phyloP scores from a whole-genome alignment of 2,888 invertebrate genomes.

The Altica lythri region DNA sequence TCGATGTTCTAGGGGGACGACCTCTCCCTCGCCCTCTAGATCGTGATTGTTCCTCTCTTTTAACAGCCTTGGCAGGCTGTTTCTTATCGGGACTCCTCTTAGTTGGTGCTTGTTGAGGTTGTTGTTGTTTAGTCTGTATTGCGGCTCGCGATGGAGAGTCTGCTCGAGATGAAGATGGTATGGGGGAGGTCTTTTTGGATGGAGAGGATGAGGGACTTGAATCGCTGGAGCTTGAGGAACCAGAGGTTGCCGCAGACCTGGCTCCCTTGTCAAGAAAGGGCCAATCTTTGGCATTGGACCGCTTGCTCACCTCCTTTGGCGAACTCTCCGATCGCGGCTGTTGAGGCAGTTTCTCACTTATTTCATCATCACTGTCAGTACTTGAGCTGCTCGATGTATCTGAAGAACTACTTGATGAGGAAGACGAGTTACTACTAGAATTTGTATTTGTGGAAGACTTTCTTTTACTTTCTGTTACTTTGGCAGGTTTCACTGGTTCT shows the following conservation, averaged over 20 bases:
- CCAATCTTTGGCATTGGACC: slow-evolving; percentile 65
- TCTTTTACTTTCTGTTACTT: slow-evolving; percentile 55
- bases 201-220: slow-evolving; percentile 49
- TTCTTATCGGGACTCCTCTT: slow-evolving; percentile 30
- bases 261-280: slow-evolving; percentile 81
- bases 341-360: slow-evolving; percentile 46
- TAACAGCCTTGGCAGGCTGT: slow-evolving; percentile 52
- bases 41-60: slow-evolving; percentile 73
- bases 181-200: slow-evolving; percentile 29
- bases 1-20: slow-evolving; percentile 46
- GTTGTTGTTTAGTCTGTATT: slow-evolving; percentile 30
- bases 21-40: slow-evolving; percentile 48
- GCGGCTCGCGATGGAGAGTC: slow-evolving; percentile 37
- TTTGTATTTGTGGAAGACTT: slow-evolving; percentile 58
- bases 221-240: slow-evolving; percentile 65
- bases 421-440: slow-evolving; percentile 62
- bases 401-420: slow-evolving; percentile 58
- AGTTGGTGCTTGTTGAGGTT: slow-evolving; percentile 20
- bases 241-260: slow-evolving; percentile 68
- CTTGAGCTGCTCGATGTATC: slow-evolving; percentile 61
- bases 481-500: slow-evolving; percentile 44
- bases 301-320: slow-evolving; percentile 51
- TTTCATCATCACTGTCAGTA: slow-evolving; percentile 65
- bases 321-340: slow-evolving; percentile 52
- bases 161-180: slow-evolving; percentile 29